These are phyloP conservation scores for Linurgus olivaceus DNA, from an alignment of 2,797 vertebrate genomes.

Conservation along the genomic window DNA sequence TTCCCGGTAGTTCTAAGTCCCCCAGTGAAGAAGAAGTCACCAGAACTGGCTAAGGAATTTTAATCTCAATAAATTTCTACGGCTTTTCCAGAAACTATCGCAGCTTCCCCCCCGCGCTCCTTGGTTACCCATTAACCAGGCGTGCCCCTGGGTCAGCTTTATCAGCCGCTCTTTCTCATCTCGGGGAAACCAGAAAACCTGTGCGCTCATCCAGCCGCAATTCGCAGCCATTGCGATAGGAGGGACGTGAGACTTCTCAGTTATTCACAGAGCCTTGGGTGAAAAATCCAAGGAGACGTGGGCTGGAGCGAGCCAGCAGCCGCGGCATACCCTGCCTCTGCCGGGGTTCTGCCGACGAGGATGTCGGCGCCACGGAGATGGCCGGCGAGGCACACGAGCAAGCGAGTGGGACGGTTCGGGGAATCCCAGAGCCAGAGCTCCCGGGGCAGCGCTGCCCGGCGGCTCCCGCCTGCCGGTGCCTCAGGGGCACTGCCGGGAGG, in stretches of 20 bases:
- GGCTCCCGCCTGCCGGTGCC: no score
- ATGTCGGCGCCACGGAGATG: fast-evolving
- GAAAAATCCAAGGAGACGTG: fast-evolving
- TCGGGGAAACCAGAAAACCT: not conserved
- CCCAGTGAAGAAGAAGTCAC: not conserved
- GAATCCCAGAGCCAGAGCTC: not conserved
- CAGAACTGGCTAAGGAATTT: not conserved
- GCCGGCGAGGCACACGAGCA: fast-evolving
- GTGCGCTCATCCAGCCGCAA: fast-evolving
- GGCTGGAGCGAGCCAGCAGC: not conserved
- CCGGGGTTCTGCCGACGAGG: fast-evolving
- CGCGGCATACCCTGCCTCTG: not conserved
- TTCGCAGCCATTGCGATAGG: not conserved
- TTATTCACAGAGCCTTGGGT: not conserved
- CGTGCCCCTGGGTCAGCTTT: not conserved
- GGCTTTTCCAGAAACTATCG: not conserved
- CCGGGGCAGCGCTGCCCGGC: fast-evolving
- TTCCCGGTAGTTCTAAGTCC: not conserved
- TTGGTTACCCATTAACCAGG: conserved; percentile 1
- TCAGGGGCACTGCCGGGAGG: fast-evolving
- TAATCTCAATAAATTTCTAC: not conserved
- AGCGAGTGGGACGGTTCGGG: fast-evolving
- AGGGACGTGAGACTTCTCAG: not conserved
- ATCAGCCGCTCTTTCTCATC: not conserved
- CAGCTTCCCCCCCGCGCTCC: not conserved